phyloP scores from a whole-genome alignment of 92 coral and sea anemone species.

The Palythoa heliodiscus region DNA sequence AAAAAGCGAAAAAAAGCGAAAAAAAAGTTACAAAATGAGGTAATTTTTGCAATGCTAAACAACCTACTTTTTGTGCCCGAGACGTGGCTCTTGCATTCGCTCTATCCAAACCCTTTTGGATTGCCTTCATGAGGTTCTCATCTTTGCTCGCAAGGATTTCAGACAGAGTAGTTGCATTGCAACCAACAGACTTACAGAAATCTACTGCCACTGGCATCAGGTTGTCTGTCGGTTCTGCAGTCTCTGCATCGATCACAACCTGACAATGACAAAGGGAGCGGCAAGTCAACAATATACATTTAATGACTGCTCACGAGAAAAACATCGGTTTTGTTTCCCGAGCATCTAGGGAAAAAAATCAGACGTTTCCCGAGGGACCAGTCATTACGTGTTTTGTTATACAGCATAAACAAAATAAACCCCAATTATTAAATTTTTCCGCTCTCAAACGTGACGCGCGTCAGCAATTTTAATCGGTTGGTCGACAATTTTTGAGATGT shows the following conservation, averaged over 20 bases:
- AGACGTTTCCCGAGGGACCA: no score
- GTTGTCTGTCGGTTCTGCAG: conserved; percentile 84
- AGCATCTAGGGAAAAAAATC: no score
- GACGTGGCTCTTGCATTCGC: conserved; percentile 75
- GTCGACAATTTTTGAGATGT: no score
- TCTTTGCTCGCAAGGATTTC: conserved; percentile 74
- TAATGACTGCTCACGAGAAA: no score
- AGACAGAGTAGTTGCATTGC: conserved; percentile 70
- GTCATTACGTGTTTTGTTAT: no score
- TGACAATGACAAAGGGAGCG: conserved; percentile 10
- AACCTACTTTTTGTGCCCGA: conserved; percentile 80
- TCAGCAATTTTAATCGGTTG: no score
- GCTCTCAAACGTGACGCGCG: no score
- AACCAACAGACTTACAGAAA: conserved; percentile 76
- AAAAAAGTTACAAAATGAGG: not conserved
- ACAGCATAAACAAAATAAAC: no score
- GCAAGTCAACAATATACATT: no score
- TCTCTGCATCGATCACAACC: conserved; percentile 79
- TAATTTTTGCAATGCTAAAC: not conserved
- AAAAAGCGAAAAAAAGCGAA: no score
- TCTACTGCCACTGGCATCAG: conserved; percentile 69
- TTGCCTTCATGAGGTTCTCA: conserved; percentile 87
- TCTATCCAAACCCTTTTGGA: conserved; percentile 79
- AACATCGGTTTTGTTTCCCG: no score
- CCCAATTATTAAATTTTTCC: no score